These are phyloP conservation scores for Drosophila falleni DNA, from an alignment of 2,888 invertebrate genomes.

Conservation along the genomic window DNA sequence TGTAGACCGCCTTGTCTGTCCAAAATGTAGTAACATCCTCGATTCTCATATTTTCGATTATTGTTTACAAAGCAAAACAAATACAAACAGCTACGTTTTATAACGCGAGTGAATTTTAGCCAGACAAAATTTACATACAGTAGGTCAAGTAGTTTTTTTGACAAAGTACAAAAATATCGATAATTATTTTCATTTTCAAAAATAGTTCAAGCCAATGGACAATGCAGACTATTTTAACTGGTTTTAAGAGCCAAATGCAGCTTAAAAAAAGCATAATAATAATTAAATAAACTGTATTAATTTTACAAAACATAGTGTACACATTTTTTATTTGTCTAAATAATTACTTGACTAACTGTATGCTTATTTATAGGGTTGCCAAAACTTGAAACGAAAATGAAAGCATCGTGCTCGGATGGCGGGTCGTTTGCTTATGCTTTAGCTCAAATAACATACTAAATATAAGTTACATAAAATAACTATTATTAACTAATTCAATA, in stretches of 20 bases:
- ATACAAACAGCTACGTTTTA: slow-evolving; percentile 17
- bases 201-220: no score
- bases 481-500: no score
- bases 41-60: slow-evolving; percentile 44
- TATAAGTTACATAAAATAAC: not conserved
- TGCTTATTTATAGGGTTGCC: slow-evolving; percentile 16
- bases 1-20: slow-evolving; percentile 47
- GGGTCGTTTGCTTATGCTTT: not conserved
- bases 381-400: not conserved
- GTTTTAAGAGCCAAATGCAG: no score
- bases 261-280: no score
- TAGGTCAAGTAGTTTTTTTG: no score
- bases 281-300: no score
- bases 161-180: no score
- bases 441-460: not conserved
- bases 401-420: not conserved
- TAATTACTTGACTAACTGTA: not conserved
- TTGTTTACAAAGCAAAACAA: slow-evolving; percentile 1
- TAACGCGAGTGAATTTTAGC: slow-evolving; percentile 19
- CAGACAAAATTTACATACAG: not conserved
- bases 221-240: no score
- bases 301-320: no score
- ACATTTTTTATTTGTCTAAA: no score
- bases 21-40: slow-evolving; percentile 52
- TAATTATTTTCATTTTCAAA: no score